A percentile compares a stretch with the other conserved stretches of the same genome.
phyloP scores from a whole-genome alignment of 2,888 invertebrate species.

The Pseudanteris insignis region DNA sequence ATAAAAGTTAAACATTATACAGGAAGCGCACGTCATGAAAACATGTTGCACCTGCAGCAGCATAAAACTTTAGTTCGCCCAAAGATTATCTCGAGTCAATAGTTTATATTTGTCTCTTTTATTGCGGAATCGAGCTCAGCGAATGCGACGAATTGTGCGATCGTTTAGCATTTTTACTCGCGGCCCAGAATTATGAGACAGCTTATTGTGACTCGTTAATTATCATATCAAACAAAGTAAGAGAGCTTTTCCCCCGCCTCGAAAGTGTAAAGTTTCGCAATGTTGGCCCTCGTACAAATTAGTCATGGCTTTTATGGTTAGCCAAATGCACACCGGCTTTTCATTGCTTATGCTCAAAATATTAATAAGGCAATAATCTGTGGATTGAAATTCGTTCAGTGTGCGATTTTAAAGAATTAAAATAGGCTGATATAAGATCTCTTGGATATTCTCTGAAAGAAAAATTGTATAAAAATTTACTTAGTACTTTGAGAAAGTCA shows the following conservation, averaged over 20 bases:
- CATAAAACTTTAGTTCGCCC: constrained; percentile 22
- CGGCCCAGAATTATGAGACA: constrained; percentile 1
- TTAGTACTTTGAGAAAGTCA: too few relatives aligned
- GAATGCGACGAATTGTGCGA: constrained; percentile 14
- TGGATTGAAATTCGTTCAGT: too few relatives aligned
- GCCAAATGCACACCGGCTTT: too few relatives aligned
- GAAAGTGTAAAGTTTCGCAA: constrained; percentile 5
- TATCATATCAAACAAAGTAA: constrained; percentile 20
- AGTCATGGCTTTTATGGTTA: neutral
- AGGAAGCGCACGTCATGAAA: constrained; percentile 20
- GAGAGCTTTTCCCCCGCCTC: neutral
- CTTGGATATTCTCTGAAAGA: too few relatives aligned
- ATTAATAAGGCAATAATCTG: too few relatives aligned
- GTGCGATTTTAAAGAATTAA: too few relatives aligned
- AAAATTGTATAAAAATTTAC: too few relatives aligned
- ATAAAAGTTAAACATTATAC: constrained; percentile 38
- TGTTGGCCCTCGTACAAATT: constrained; percentile 5
- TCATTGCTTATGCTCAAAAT: too few relatives aligned
- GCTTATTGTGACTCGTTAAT: constrained; percentile 20
- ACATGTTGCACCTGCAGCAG: constrained; percentile 25
- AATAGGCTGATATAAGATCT: too few relatives aligned
- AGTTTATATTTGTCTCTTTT: constrained; percentile 27
- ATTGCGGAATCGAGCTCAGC: constrained; percentile 11
- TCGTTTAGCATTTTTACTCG: constrained; percentile 12
- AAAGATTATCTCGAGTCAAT: constrained; percentile 24